Conservation (phyloP, 2,888 invertebrate genomes). For the Archaeoteleia sp. region DNA sequence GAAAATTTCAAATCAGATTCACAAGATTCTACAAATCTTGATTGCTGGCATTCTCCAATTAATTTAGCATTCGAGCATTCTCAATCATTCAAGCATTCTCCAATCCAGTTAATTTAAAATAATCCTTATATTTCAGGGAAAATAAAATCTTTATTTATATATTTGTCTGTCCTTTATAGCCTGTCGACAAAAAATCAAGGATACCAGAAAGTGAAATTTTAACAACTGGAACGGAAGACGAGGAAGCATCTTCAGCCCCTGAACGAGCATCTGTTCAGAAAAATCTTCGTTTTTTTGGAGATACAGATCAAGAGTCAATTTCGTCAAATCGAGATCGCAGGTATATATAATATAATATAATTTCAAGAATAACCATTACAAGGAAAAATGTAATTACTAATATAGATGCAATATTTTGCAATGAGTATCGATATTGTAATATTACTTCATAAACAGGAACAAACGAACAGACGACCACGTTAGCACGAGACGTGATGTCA, state of each 20-base stretch:
- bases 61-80: no score
- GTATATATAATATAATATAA: slow-evolving; percentile 57
- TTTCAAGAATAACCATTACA: not conserved
- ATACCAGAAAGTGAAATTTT: slow-evolving; percentile 72
- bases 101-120: no score
- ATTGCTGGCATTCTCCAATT: no score
- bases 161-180: no score
- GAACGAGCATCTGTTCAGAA: slow-evolving; percentile 76
- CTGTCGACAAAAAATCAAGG: slow-evolving; percentile 69
- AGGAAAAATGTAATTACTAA: slow-evolving; percentile 3
- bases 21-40: no score
- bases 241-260: slow-evolving; percentile 72
- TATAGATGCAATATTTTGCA: slow-evolving; percentile 24
- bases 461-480: slow-evolving; percentile 69
- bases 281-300: slow-evolving; percentile 88
- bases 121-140: no score
- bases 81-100: no score
- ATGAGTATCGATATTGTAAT: slow-evolving; percentile 31
- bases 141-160: no score
- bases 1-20: no score
- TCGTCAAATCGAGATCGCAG: slow-evolving; percentile 71
- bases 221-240: slow-evolving; percentile 79
- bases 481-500: slow-evolving; percentile 66
- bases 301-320: slow-evolving; percentile 85
- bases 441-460: slow-evolving; percentile 56